phyloP scores from a whole-genome alignment of 2,888 invertebrate genomes.

The Yponomeuta cagnagella region DNA sequence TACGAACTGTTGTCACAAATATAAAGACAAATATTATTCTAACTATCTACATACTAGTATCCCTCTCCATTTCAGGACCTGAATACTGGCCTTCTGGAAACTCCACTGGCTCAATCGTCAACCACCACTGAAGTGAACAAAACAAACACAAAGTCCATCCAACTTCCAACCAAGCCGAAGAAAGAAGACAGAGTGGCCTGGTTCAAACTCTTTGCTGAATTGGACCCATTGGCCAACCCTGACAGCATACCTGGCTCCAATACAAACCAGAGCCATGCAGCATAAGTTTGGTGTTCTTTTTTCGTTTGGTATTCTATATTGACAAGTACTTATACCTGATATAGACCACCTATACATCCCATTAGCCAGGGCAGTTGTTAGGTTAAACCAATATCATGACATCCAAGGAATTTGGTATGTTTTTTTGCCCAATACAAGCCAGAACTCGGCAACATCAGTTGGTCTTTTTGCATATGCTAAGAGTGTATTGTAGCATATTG shows the following conservation, averaged over 20 bases:
- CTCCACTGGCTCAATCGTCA: conserved; percentile 35
- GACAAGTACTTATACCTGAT: neutral
- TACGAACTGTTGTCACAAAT: too few relatives aligned
- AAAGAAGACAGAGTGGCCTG: conserved; percentile 79
- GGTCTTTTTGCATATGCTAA: neutral
- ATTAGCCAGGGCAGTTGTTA: too few relatives aligned
- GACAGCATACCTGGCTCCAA: conserved; percentile 72
- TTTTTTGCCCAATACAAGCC: too few relatives aligned
- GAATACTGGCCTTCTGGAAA: conserved; percentile 36
- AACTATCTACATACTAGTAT: neutral
- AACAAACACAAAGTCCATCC: conserved; percentile 28
- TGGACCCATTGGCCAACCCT: conserved; percentile 93
- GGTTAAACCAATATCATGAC: too few relatives aligned
- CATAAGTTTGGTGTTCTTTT: conserved; percentile 34
- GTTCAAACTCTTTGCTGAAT: conserved; percentile 94
- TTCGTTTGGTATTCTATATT: neutral
- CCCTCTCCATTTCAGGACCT: conserved; percentile 39
- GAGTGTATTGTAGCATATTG: neutral
- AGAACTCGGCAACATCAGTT: conserved; percentile 64
- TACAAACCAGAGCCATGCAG: conserved; percentile 68
- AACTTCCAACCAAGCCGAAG: conserved; percentile 42
- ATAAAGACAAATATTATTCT: too few relatives aligned
- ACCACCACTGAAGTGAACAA: conserved; percentile 22
- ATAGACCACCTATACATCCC: too few relatives aligned
- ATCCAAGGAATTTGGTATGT: too few relatives aligned